Base-by-base conservation (phyloP, 2,113 vertebrate species). In the Apeltes quadracus region DNA sequence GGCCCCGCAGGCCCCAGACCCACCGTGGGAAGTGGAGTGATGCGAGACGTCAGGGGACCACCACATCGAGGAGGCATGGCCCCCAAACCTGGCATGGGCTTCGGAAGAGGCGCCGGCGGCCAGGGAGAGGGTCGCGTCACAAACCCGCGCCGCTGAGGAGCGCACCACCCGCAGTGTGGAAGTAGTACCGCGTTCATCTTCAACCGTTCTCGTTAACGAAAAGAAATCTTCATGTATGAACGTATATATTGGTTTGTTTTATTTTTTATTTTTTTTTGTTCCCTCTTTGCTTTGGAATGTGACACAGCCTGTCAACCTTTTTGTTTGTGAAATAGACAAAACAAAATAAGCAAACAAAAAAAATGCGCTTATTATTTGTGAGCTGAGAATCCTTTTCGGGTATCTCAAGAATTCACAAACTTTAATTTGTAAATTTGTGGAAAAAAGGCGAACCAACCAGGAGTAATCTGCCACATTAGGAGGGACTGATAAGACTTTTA, bases 251-350 rank as follows among this genome's bases (percentile, higher is more conserved):
- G 95, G 92, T 81, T 90, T 87, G 91, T 75, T 86, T 81, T 73
- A 90, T 92, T 92, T 94, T 94, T 79, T 34, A 41, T 74, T 68
- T 94, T 79, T 82, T 85, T 85, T 73, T 81, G 83, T 84, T 77
- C 79, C 78, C 76, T 68, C 82, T 86, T 87, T 95, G 94, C 95
- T 97, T 97, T 96, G 95, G 95, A 98, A 98, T 97, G 95, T 98
- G 96, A 97, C 95, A 96, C 95, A 94, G 93, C 94, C 94, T 94
- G 94, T 95, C 95, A 92, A 94, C 95, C 85, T 89, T 95, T 32
- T 96, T 95, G 94, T 95, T 95, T 97, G 93, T 96, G 95, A 95
- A 94, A 94, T 95, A 91, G 94, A 92, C 89, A 65, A 88, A 91
- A 90, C 79, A 84, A 78, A 82, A 87, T 81, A 84, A 84, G 84